Base-by-base conservation (phyloP, 2,113 vertebrate genomes). In the Glaucidium brasilianum region DNA sequence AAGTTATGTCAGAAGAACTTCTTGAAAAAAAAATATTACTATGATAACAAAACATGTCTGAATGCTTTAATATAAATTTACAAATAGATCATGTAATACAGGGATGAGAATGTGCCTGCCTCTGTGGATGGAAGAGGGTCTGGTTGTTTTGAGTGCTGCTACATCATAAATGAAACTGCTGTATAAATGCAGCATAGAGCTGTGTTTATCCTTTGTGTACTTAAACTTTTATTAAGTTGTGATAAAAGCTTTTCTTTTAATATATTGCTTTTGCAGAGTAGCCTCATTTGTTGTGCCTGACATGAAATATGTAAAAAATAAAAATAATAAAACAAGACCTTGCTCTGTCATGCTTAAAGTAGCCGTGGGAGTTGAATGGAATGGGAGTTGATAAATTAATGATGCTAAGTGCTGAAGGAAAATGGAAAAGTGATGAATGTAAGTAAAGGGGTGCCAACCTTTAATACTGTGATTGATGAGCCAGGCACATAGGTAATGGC, bases 371-470 rank as follows among this genome's bases (percentile, higher is more conserved):
- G 95, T 88, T 58, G 92, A 91, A 74, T 2, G 83, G 95, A 96
- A 84, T 71, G 88, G 91, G 88, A 59, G 10, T 80, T 86, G 92
- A 92, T 96, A 91, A 96, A 97, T 97, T 97, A 96, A 94, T 96
- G 94, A 96, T 96, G 96, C 83, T 77, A 26, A 91, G 95, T 95
- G 92, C 95, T 92, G 91, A 66, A 95, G 86, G 76, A 41, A 95
- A 92, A 86, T 89, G 92, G 93, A 50, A 69, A 90, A 94, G 79
- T 88, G 95, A 84, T 94, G 93, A 95, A 77, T 96, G 89, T 29
- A 21, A 63, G 96, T 27, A 83, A 91, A 83, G 86, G 83, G 93
- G 83, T 97, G 95, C 94, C 95, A 95, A 15, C 90, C 92, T 80
- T 25, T 50, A 52, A 16, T 18, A 5, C 41, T 26, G 88, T 50